Base-by-base conservation (phyloP, 2,888 invertebrate species). In the Sphinx pinastri region DNA sequence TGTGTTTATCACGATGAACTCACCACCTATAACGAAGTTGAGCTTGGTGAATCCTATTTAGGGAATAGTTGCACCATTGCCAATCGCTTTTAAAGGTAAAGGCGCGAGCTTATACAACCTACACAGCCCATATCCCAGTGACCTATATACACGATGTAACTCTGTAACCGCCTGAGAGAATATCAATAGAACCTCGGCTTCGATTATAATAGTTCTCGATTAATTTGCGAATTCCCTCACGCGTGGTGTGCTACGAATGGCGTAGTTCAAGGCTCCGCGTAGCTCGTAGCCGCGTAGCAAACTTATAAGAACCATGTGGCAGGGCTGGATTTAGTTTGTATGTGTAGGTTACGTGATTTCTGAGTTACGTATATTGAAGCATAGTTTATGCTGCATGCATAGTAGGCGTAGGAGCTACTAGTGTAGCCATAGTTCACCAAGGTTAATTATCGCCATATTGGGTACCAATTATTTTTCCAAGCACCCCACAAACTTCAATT, bases 141-240 rank as follows among this genome's bases (percentile, higher is more conserved):
- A 63, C 49, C 49, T 49, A 49, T 7, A 49, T 63, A 49, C 19
- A 12, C 12, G 16, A 13, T 14, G 19, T 19, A 31, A 38, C 47
- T 4, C 14, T 19, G 13, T 13, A 38, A 49, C 16, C 63, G 49
- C 49, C 19, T 16, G 19, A 63, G 63, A 47, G 47, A 63, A 47
- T 47, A 49, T 63, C 8, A 63, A 63, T 49, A 19, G 63, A 47
- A 60, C 5, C 63, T 49, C 60, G 11, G 19, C 63, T 13, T 47
- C 6, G 49, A 47, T n/a, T n/a, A n/a, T 63, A 49, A 63, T 63
- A 63, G 63, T 63, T 49, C 19, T 16, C 49, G 49, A 63, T 49
- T 63, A 63, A 63, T 63, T 16, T 63, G 49, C 13, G 19, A 63
- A 6, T 63, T 63, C 63, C 49, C 1, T 47, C 16, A 49, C 63